Percentiles rank a stretch among this genome's conserved stretches.
These are phyloP conservation scores for Protomyctophum bolini DNA, from an alignment of 2,113 vertebrate genomes.

Conservation along the genomic window DNA sequence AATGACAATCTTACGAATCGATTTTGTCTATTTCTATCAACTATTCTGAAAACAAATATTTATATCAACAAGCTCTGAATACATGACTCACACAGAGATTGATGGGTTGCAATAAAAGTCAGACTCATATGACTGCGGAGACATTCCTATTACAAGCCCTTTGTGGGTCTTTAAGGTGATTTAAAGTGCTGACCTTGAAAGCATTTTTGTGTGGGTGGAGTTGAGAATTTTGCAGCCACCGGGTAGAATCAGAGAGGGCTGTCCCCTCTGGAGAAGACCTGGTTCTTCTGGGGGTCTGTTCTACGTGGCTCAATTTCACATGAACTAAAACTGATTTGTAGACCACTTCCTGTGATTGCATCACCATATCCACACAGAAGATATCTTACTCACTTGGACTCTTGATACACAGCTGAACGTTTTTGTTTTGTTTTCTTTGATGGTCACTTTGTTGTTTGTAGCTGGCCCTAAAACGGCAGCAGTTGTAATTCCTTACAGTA, in stretches of 20 bases:
- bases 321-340: background rate
- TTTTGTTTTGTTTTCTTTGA: too few relatives aligned
- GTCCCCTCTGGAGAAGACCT: background rate
- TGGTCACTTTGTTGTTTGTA: too few relatives aligned
- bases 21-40: too few relatives aligned
- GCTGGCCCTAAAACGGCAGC: too few relatives aligned
- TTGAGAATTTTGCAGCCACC: conserved; percentile 6
- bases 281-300: background rate
- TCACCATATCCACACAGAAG: background rate
- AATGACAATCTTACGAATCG: too few relatives aligned
- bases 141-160: background rate
- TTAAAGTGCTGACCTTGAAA: conserved; percentile 32
- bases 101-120: conserved; percentile 4
- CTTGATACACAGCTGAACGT: too few relatives aligned
- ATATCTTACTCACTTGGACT: too few relatives aligned
- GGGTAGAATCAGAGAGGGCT: background rate
- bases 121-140: conserved; percentile 25
- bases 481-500: too few relatives aligned
- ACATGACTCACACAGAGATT: conserved; percentile 1
- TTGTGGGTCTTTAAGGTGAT: conserved; percentile 25
- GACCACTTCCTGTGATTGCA: background rate
- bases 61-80: conserved; percentile 49
- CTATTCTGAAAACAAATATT: conserved; percentile 20
- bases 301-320: background rate
- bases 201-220: conserved; percentile 12